Base-by-base conservation (phyloP, 2,888 invertebrate genomes). In the Dicyrtomina minuta region DNA sequence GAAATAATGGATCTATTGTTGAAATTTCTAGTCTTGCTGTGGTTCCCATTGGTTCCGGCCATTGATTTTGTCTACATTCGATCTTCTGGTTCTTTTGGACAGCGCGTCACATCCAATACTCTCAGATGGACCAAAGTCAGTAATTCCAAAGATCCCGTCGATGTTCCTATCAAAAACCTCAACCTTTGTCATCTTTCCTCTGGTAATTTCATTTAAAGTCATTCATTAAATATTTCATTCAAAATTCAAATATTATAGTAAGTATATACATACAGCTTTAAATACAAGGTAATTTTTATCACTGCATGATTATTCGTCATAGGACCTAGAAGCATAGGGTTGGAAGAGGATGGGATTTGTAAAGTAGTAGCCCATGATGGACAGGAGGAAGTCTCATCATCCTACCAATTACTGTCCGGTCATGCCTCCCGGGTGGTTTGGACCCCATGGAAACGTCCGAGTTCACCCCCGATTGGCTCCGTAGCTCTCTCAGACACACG, bases 21-120 rank as follows among this genome's bases (percentile, higher is more conserved):
- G 41, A 56, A 33, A 27, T 59, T 49, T 60, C 60, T 60, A 49
- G 60, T 68, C 60, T 6, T 55, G 4, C 33, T 60, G 22, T 12
- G 49, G 41, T 22, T 61, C 22, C 26, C 62, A 17, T 46, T 15
- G 43, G 53, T 61, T n/a, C 43, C 20, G 2, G 68, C 55, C 8
- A 53, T 53, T 20, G 68, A 68, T 27, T 59, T 41, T 41, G 70
- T 70, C 10, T 53, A 60, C 39, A 65, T 59, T 51, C 22, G 65
- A 17, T 33, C 65, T 1, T 65, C 65, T 1, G 60, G 62, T 51
- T 43, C 64, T n/a, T 70, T 58, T 51, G 87, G 87, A 72, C 91
- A 91, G 81, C 84, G 88, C 68, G 84, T 90, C 66, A 92, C 92
- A 4, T 93, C 92, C 8, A 90, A 89, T 79, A 90, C 91, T 0